Base-by-base conservation (phyloP, 2,888 invertebrate species). In the Cantharis rufa region DNA sequence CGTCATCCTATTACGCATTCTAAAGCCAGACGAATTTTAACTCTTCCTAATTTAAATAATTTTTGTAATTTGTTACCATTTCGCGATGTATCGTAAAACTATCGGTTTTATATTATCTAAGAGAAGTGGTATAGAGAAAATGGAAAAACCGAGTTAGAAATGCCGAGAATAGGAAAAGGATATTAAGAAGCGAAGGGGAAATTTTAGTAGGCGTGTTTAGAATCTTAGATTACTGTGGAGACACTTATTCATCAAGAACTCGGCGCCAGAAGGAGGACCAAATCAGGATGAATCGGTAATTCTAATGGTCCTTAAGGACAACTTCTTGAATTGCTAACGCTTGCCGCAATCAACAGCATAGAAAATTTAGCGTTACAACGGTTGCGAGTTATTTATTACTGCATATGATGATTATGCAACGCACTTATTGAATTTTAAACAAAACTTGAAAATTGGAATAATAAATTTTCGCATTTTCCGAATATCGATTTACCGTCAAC, bases 171-270 rank as follows among this genome's bases (percentile, higher is more conserved):
- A 69, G 69, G 28, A 71, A 69, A 70, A 75, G 75, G 78, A 75
- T 78, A 74, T 74, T 74, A 75, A 72, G 78, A 62, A 74, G 64
- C 74, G 78, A 75, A 71, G 75, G 72, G 75, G 76, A 78, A 75
- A 75, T 73, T 71, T 73, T 72, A 66, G 63, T 70, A 72, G 79
- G 79, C 78, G 78, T 78, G 78, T 78, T 72, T 70, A 71, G 76
- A 78, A 78, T 78, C 76, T 70, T 76, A 78, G 78, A 78, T 78
- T 78, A 78, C 78, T 66, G 76, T 70, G 73, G 74, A 78, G 78
- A 78, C 78, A 74, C 74, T 77, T 79, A 77, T 79, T 79, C 79
- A 76, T 74, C 79, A 75, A 73, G 78, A 48, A 72, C 64, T 63
- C 66, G 75, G 75, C 78, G 72, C 78, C 75, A 70, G 72, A 62